A percentile compares a stretch with the other conserved stretches of the same genome.
phyloP scores from a whole-genome alignment of 2,888 invertebrate genomes.

The Lottia gigantea region DNA sequence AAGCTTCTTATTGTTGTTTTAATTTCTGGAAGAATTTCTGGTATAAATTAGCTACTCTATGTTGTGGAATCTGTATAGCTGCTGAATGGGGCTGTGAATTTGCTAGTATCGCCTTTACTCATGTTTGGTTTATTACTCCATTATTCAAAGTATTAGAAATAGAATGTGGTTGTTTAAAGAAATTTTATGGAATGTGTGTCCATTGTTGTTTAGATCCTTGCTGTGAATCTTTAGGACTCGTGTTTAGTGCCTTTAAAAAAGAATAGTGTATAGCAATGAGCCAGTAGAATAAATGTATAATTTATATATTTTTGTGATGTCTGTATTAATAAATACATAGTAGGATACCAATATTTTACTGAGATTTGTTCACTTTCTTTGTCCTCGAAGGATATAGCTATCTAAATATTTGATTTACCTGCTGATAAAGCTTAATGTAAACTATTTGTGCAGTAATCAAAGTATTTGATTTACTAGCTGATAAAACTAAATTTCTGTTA shows the following conservation, averaged over 20 bases:
- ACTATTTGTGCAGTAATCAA: no score
- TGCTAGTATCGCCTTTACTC: conserved; percentile 72
- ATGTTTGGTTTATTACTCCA: conserved; percentile 81
- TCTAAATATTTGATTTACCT: no score
- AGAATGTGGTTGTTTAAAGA: conserved; percentile 57
- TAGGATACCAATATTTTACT: no score
- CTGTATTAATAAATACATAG: no score
- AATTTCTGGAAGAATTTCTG: conserved; percentile 76
- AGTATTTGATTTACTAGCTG: no score
- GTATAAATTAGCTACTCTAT: conserved; percentile 77
- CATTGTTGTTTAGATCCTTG: conserved; percentile 68
- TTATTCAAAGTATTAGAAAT: conserved; percentile 77
- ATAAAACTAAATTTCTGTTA: no score
- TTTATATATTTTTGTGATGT: no score
- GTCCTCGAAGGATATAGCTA: no score
- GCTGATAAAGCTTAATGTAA: no score
- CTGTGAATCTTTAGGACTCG: conserved; percentile 42
- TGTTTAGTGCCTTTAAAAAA: conserved; percentile 46
- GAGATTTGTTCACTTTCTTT: no score
- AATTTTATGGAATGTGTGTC: conserved; percentile 70
- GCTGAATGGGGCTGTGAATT: conserved; percentile 71
- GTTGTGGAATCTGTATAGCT: conserved; percentile 78
- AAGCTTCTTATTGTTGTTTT: conserved; percentile 75
- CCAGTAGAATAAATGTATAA: no score
- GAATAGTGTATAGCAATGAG: background rate